These are phyloP conservation scores for Amorpha juglandis DNA, from an alignment of 2,888 invertebrate species.

Conservation along the genomic window DNA sequence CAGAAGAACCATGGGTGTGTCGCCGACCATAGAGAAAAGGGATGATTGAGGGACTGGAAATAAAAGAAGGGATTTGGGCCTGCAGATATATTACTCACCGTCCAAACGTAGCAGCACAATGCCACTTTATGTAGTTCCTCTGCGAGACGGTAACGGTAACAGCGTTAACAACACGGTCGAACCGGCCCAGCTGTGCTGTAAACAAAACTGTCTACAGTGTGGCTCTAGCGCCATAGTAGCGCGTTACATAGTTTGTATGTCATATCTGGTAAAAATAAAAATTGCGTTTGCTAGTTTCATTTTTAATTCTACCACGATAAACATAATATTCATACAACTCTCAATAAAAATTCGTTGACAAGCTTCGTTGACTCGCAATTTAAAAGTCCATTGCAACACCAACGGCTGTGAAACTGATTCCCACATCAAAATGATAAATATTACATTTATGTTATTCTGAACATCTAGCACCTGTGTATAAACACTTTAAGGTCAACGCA, in stretches of 20 bases:
- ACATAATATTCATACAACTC: background rate
- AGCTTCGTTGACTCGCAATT: conserved; percentile 16
- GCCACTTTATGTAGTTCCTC: too few relatives aligned
- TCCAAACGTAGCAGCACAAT: too few relatives aligned
- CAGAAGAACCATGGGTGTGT: too few relatives aligned
- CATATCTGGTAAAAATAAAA: background rate
- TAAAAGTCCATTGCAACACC: conserved; percentile 22
- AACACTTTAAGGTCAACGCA: conserved; percentile 1
- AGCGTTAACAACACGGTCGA: too few relatives aligned
- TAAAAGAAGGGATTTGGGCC: too few relatives aligned
- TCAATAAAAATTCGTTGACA: conserved; percentile 18
- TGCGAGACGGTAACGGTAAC: too few relatives aligned
- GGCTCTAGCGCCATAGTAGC: too few relatives aligned
- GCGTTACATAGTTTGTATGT: background rate
- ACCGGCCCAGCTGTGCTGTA: too few relatives aligned
- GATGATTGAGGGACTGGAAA: too few relatives aligned
- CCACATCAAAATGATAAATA: conserved; percentile 23
- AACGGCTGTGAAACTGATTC: conserved; percentile 18
- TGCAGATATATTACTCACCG: too few relatives aligned
- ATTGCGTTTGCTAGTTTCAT: background rate
- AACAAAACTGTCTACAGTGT: too few relatives aligned
- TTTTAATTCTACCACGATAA: background rate
- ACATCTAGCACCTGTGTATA: conserved; percentile 11
- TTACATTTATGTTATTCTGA: conserved; percentile 1
- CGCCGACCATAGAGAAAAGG: too few relatives aligned